phyloP scores from a whole-genome alignment of 2,888 invertebrate genomes.

The Harpalus rufipes region DNA sequence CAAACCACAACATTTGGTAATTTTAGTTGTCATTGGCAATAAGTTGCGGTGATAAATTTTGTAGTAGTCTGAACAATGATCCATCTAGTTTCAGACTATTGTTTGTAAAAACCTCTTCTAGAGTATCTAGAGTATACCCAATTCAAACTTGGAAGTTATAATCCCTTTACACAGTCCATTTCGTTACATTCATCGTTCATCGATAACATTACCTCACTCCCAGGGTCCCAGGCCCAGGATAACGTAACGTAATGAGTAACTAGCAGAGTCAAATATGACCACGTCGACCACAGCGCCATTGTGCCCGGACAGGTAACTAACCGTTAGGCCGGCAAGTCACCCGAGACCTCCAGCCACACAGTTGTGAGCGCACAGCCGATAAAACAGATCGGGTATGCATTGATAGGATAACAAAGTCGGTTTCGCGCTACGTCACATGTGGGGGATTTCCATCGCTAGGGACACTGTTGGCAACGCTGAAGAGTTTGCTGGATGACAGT shows the following conservation, averaged over 20 bases:
- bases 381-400: conserved; percentile 50
- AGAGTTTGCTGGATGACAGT: conserved; percentile 24
- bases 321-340: conserved; percentile 35
- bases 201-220: conserved; percentile 11
- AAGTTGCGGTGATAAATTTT: too few species aligned
- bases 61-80: too few species aligned
- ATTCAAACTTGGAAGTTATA: neutral
- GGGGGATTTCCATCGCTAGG: conserved; percentile 7
- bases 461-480: conserved; percentile 22
- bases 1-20: too few species aligned
- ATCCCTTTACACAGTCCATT: neutral
- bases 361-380: conserved; percentile 17
- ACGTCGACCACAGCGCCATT: conserved; percentile 11
- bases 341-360: conserved; percentile 17
- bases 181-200: neutral
- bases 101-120: neutral
- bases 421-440: conserved; percentile 35
- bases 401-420: conserved; percentile 52
- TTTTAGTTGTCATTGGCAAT: too few species aligned
- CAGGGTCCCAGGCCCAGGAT: too few species aligned
- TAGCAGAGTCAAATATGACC: conserved; percentile 11
- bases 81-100: neutral
- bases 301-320: conserved; percentile 33
- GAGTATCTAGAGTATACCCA: neutral
- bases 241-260: neutral